Percentiles rank a stretch among this genome's conserved stretches.
Conservation (phyloP, 2,797 vertebrate species). For the Molossus molossus region DNA sequence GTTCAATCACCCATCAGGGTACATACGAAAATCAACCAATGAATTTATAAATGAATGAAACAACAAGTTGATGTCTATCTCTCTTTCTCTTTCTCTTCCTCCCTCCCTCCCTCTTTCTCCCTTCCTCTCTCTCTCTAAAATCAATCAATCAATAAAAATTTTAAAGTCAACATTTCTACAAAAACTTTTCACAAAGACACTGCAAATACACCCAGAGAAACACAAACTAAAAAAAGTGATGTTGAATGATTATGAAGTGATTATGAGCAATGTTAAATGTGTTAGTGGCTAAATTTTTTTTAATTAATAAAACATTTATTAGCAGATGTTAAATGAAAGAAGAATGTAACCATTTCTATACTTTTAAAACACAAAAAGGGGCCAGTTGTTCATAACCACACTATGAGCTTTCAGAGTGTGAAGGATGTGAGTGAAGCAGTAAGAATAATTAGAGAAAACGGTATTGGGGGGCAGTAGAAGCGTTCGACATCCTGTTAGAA, state of each 20-base stretch:
- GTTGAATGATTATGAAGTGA: not conserved
- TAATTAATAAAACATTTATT: no score
- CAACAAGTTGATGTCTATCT: not conserved
- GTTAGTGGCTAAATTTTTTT: not conserved
- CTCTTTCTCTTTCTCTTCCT: no score
- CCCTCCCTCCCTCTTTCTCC: not conserved
- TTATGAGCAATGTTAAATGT: fast-evolving
- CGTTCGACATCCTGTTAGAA: fast-evolving
- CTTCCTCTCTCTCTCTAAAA: not conserved
- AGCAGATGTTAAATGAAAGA: not conserved
- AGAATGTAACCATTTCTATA: not conserved
- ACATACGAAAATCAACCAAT: not conserved
- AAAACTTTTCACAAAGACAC: not conserved
- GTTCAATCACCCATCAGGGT: not conserved
- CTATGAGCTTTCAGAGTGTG: fast-evolving
- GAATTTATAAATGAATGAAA: not conserved
- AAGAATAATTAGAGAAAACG: fast-evolving
- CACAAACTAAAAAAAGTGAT: fast-evolving
- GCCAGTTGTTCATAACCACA: fast-evolving
- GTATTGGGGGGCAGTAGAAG: fast-evolving
- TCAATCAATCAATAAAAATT: not conserved
- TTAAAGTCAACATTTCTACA: not conserved
- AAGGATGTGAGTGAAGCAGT: fast-evolving
- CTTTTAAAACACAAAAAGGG: not conserved
- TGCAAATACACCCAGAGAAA: no score